Conservation (phyloP, 1,140 invertebrate genomes). For the Mesaphorura yosii region DNA sequence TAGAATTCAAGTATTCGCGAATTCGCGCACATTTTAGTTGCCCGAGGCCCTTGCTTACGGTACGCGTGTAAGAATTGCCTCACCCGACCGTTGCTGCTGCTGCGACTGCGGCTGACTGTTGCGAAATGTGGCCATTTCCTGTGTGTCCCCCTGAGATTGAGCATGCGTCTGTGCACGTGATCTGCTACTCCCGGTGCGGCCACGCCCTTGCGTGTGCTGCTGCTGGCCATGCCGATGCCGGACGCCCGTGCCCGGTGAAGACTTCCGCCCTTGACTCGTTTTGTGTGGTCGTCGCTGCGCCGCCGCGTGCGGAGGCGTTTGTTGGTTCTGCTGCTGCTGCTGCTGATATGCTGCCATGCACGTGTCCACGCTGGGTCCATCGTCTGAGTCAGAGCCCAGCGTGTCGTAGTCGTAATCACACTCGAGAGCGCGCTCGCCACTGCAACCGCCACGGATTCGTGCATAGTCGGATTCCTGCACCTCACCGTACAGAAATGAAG, state of each 20-base stretch:
- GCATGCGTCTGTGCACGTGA: neutral
- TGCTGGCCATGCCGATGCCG: no score
- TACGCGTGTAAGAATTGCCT: no score
- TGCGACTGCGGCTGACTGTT: conserved; percentile 26
- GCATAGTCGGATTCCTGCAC: conserved; percentile 48
- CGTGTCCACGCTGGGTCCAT: no score
- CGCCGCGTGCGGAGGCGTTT: conserved; percentile 10
- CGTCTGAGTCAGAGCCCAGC: conserved; percentile 59
- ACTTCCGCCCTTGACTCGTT: no score
- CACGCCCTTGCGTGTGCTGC: conserved; percentile 7
- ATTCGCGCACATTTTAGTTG: neutral
- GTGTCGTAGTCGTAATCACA: conserved; percentile 73
- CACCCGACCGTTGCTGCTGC: no score
- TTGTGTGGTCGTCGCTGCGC: conserved; percentile 19
- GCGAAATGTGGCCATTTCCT: conserved; percentile 30
- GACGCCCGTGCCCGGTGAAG: no score
- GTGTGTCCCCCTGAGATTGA: conserved; percentile 5
- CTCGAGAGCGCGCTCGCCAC: conserved; percentile 78
- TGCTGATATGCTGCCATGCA: no score
- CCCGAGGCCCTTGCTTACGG: conserved; percentile 14
- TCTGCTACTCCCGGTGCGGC: neutral
- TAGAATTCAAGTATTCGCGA: neutral
- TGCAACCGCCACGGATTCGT: conserved; percentile 73
- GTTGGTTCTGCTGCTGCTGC: no score
- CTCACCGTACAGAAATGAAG: conserved; percentile 1